A percentile compares a stretch with the other conserved stretches of the same genome.
Conservation (phyloP, 2,113 vertebrate species). For the Cebidichthys violaceus region DNA sequence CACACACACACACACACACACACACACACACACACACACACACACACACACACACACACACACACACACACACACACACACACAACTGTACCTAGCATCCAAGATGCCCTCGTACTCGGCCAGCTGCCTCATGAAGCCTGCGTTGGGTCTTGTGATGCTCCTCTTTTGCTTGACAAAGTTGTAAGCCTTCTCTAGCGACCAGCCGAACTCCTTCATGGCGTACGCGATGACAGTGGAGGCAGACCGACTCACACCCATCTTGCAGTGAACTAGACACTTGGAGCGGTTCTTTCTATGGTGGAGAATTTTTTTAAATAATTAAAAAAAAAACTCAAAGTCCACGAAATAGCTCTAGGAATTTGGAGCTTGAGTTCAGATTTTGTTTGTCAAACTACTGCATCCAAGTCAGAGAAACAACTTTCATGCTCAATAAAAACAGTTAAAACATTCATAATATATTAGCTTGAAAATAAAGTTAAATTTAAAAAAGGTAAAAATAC, state of each 20-base stretch:
- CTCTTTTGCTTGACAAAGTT: slow-evolving; percentile 95
- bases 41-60: not conserved
- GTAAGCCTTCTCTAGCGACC: slow-evolving; percentile 95
- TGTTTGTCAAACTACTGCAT: not conserved
- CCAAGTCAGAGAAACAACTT: not conserved
- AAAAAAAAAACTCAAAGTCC: not conserved
- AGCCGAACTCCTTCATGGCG: slow-evolving; percentile 97
- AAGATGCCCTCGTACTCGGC: slow-evolving; percentile 96
- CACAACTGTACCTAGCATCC: slow-evolving; percentile 89
- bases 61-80: slow-evolving; percentile 10
- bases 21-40: not conserved
- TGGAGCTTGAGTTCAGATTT: not conserved
- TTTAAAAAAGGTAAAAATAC: not conserved
- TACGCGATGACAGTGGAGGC: slow-evolving; percentile 98
- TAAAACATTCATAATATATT: not conserved
- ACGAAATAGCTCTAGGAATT: not conserved
- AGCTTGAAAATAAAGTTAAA: not conserved
- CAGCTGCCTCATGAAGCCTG: slow-evolving; percentile 96
- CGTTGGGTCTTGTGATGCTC: slow-evolving; percentile 91
- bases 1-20: not conserved
- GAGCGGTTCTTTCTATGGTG: slow-evolving; percentile 90
- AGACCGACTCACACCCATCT: slow-evolving; percentile 97
- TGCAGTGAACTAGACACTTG: slow-evolving; percentile 98
- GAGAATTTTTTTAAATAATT: no score
- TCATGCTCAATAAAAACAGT: not conserved